Conservation (phyloP, 2,113 vertebrate genomes). For the Melanotaenia duboulayi region DNA sequence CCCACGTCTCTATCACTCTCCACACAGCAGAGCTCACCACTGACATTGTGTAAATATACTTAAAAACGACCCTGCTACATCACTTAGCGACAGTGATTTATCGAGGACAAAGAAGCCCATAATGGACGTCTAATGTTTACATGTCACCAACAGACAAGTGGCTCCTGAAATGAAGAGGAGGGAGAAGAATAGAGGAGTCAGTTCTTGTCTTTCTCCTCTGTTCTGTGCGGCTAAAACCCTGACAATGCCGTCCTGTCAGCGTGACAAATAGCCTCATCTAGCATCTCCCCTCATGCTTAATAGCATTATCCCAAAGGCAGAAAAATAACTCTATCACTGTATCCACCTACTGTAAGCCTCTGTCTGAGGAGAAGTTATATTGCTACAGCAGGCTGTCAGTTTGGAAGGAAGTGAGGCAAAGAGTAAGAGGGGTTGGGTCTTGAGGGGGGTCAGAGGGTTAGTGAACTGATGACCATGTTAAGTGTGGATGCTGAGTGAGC, state of each 20-base stretch:
- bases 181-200: constrained; percentile 65
- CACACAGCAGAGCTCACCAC: not conserved
- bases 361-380: constrained; percentile 17
- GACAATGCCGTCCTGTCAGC: constrained; percentile 80
- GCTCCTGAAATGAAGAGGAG: constrained; percentile 68
- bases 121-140: constrained; percentile 79
- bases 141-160: constrained; percentile 63
- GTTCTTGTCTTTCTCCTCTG: constrained; percentile 67
- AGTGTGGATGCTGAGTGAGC: constrained; percentile 55
- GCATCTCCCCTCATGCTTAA: constrained; percentile 76
- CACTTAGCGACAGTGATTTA: constrained; percentile 75
- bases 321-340: constrained; percentile 76
- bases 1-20: constrained; percentile 38
- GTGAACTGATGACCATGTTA: constrained; percentile 73
- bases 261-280: constrained; percentile 80
- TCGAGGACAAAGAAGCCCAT: constrained; percentile 70
- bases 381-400: constrained; percentile 19
- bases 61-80: constrained; percentile 34
- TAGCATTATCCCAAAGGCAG: constrained; percentile 76
- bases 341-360: constrained; percentile 61
- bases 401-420: constrained; percentile 43
- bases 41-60: constrained; percentile 40
- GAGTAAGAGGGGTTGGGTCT: constrained; percentile 21
- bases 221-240: constrained; percentile 72
- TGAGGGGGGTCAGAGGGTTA: constrained; percentile 41